phyloP scores from a whole-genome alignment of 2,797 vertebrate species.

The Acipenser transmontanus region DNA sequence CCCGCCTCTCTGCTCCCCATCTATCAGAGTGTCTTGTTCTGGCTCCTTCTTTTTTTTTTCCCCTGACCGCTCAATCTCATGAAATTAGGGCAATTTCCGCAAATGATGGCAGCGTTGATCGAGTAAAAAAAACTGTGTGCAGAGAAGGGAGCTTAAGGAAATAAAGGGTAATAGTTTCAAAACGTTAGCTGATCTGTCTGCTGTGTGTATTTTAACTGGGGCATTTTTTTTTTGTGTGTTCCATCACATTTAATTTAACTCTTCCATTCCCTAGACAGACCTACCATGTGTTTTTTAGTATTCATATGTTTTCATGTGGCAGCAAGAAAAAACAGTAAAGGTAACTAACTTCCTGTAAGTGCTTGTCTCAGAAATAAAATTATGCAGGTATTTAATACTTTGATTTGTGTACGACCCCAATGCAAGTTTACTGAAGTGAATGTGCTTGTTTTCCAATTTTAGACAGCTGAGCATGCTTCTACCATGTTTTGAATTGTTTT shows the following conservation, averaged over 20 bases:
- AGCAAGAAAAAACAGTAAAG: not conserved
- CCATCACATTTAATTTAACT: constrained; percentile 10
- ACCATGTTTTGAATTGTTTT: too few species aligned
- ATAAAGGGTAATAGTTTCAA: constrained; percentile 1
- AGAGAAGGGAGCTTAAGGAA: not conserved
- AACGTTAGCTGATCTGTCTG: not conserved
- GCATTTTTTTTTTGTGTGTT: not conserved
- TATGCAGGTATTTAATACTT: too few species aligned
- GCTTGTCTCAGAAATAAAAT: too few species aligned
- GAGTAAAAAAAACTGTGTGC: not conserved
- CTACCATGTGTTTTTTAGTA: not conserved
- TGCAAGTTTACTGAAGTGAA: too few species aligned
- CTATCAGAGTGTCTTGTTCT: not conserved
- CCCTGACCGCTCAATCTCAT: not conserved
- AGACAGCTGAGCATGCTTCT: too few species aligned
- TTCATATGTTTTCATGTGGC: not conserved
- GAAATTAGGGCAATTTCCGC: constrained; percentile 1
- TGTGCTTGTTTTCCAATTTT: too few species aligned
- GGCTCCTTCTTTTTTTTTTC: not conserved
- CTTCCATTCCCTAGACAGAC: not conserved
- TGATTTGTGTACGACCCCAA: too few species aligned
- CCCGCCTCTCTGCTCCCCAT: not conserved
- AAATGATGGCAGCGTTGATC: not conserved
- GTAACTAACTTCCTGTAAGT: not conserved
- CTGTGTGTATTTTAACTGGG: not conserved